Conservation (phyloP, 2,888 invertebrate species). For the Tetanocera ferruginea region DNA sequence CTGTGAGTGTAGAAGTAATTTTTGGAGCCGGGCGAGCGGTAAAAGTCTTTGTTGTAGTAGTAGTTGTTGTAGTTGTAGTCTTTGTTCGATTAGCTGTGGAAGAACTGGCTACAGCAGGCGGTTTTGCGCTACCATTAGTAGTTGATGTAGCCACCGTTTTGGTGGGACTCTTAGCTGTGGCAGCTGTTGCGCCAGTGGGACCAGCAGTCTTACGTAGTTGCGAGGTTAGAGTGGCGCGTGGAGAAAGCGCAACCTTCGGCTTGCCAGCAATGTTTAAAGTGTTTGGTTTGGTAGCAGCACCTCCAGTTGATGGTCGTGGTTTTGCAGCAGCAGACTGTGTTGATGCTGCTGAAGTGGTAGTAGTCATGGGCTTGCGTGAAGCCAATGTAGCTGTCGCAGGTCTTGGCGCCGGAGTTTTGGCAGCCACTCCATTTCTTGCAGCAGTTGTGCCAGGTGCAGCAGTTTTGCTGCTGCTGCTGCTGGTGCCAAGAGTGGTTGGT, state of each 20-base stretch:
- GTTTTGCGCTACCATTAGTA: slow-evolving; percentile 43
- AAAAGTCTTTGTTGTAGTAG: slow-evolving; percentile 59
- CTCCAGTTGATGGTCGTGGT: slow-evolving; percentile 48
- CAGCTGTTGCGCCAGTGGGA: slow-evolving; percentile 35
- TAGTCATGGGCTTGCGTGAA: slow-evolving; percentile 48
- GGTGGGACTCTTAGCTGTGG: slow-evolving; percentile 54
- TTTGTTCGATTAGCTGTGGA: slow-evolving; percentile 47
- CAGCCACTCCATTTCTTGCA: slow-evolving; percentile 15
- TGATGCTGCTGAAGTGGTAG: slow-evolving; percentile 41
- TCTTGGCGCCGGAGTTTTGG: slow-evolving; percentile 43
- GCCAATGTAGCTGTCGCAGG: slow-evolving; percentile 40
- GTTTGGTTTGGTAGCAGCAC: slow-evolving; percentile 51
- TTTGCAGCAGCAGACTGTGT: slow-evolving; percentile 47
- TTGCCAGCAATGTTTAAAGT: slow-evolving; percentile 54
- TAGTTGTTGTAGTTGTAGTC: slow-evolving; percentile 52
- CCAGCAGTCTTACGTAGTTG: slow-evolving; percentile 59
- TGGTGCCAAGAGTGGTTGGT: neutral
- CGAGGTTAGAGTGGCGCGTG: slow-evolving; percentile 61
- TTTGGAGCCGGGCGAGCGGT: slow-evolving; percentile 65
- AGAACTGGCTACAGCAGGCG: slow-evolving; percentile 19
- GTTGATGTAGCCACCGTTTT: slow-evolving; percentile 48
- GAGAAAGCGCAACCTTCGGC: slow-evolving; percentile 61
- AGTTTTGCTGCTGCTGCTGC: slow-evolving; percentile 10
- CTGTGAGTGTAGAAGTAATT: slow-evolving; percentile 48
- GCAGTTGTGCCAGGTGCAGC: neutral